Percentiles rank a stretch among this genome's conserved stretches.
These are phyloP conservation scores for Elysia chlorotica DNA, from an alignment of 1,140 invertebrate species.

Conservation along the genomic window DNA sequence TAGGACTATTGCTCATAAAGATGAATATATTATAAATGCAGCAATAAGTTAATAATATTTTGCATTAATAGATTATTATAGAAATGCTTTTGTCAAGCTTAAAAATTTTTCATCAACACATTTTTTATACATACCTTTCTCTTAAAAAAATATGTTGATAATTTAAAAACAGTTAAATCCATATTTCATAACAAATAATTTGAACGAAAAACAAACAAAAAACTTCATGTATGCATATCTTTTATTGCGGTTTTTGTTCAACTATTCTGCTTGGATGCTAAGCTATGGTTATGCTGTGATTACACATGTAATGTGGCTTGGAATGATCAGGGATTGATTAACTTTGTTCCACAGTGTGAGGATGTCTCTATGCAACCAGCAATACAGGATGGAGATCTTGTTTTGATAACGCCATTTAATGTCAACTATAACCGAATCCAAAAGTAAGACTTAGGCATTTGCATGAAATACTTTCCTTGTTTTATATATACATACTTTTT, in stretches of 20 bases:
- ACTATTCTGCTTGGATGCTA: not conserved
- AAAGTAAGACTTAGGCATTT: too few species aligned
- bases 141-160: too few species aligned
- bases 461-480: too few species aligned
- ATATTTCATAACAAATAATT: not conserved
- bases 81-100: too few species aligned
- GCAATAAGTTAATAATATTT: too few species aligned
- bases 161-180: not conserved
- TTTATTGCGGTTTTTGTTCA: not conserved
- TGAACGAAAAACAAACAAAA: too few species aligned
- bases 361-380: slow-evolving; percentile 93
- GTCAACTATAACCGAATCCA: slow-evolving; percentile 55
- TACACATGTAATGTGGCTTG: not conserved
- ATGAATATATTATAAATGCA: too few species aligned
- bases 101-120: too few species aligned
- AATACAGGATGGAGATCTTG: slow-evolving; percentile 77
- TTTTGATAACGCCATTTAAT: slow-evolving; percentile 81
- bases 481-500: not conserved
- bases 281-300: not conserved
- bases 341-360: slow-evolving; percentile 71
- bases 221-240: too few species aligned
- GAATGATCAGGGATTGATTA: not conserved
- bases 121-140: too few species aligned
- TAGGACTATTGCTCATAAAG: too few species aligned
- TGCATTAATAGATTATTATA: too few species aligned